Conservation (phyloP, 1,140 invertebrate genomes). For the Eumaeus atala region DNA sequence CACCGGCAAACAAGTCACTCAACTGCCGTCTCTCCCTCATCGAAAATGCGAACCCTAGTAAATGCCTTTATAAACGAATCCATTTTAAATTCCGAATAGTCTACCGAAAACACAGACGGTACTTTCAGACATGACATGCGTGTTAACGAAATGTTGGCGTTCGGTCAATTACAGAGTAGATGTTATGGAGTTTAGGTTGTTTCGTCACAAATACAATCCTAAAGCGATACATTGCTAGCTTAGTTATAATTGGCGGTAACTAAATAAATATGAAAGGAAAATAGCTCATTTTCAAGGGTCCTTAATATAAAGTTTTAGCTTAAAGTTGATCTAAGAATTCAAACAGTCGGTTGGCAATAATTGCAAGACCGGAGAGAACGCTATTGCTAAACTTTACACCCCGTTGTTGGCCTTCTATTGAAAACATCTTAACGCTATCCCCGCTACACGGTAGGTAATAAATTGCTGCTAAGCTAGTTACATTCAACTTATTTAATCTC, state of each 20-base stretch:
- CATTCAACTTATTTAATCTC: conserved; percentile 66
- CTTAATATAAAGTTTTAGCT: conserved; percentile 59
- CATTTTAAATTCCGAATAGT: conserved; percentile 68
- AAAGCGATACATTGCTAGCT: conserved; percentile 31
- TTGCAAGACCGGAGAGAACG: conserved; percentile 60
- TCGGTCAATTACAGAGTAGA: conserved; percentile 56
- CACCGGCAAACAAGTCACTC: conserved; percentile 70
- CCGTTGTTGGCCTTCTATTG: conserved; percentile 66
- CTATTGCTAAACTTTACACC: conserved; percentile 67
- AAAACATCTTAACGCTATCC: conserved; percentile 69
- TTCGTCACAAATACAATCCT: conserved; percentile 51
- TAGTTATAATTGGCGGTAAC: conserved; percentile 41
- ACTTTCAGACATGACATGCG: conserved; percentile 67
- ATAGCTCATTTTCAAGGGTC: conserved; percentile 58
- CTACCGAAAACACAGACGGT: conserved; percentile 64
- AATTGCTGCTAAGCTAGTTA: conserved; percentile 59
- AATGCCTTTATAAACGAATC: conserved; percentile 69
- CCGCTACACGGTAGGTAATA: conserved; percentile 55
- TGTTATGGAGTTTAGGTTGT: conserved; percentile 44
- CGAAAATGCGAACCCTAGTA: conserved; percentile 64
- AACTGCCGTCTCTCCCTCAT: conserved; percentile 63
- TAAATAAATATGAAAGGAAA: conserved; percentile 46
- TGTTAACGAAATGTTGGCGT: conserved; percentile 64
- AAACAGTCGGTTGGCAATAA: conserved; percentile 69
- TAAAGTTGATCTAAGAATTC: conserved; percentile 70